A percentile compares a stretch with the other conserved stretches of the same genome.
Conservation (phyloP, 1,140 invertebrate genomes). For the Eurytemora carolleeae region DNA sequence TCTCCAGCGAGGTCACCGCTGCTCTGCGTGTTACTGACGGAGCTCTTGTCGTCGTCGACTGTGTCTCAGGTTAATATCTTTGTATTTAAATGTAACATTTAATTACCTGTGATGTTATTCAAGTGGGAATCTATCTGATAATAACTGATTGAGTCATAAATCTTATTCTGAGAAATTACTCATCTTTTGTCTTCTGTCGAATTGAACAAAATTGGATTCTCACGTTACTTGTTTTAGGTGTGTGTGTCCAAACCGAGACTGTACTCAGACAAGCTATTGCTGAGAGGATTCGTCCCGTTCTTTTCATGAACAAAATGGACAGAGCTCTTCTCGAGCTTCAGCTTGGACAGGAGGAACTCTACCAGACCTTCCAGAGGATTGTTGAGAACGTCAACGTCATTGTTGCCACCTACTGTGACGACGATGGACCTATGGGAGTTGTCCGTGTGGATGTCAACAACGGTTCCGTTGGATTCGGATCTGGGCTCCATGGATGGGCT, state of each 20-base stretch:
- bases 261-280: conserved; percentile 95
- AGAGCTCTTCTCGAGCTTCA: conserved; percentile 85
- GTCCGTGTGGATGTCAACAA: conserved; percentile 88
- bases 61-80: conserved; percentile 74
- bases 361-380: conserved; percentile 98
- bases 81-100: too few species aligned
- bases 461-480: conserved; percentile 97
- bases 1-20: conserved; percentile 96
- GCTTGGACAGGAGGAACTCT: conserved; percentile 84
- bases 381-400: conserved; percentile 99
- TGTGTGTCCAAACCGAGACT: conserved; percentile 98
- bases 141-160: too few species aligned
- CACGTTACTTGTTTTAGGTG: too few species aligned
- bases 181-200: too few species aligned
- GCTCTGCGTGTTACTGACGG: conserved; percentile 97
- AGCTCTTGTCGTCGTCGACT: conserved; percentile 97
- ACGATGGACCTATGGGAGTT: conserved; percentile 95
- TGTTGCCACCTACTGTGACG: conserved; percentile 96
- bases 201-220: too few species aligned
- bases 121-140: too few species aligned
- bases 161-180: too few species aligned
- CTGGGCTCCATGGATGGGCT: conserved; percentile 97
- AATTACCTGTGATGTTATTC: too few species aligned
- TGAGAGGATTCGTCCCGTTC: conserved; percentile 93
- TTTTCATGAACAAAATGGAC: conserved; percentile 99